Percentiles rank a stretch among this genome's conserved stretches.
Evolutionary conservation across 2,797 vertebrate species (phyloP).

Genomic region (Squalus acanthias): DNA sequence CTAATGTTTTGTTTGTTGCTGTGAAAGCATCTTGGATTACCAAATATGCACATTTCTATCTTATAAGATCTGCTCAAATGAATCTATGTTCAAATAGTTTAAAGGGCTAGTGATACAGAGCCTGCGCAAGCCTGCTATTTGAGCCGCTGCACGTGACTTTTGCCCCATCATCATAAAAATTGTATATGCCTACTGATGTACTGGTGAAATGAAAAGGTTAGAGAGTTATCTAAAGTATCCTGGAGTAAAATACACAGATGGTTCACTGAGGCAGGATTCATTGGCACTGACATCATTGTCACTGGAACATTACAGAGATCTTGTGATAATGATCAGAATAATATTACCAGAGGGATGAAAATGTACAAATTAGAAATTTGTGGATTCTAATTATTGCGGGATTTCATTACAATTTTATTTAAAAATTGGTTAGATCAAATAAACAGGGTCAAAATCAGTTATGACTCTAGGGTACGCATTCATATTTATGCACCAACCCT

Average conservation of each 20-base stretch:
- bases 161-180: neutral
- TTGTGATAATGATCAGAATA: neutral
- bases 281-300: conserved; percentile 25
- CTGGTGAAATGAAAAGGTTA: conserved; percentile 25
- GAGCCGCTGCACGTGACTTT: neutral
- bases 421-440: neutral
- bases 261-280: conserved; percentile 19
- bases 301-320: neutral
- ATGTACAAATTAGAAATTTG: conserved; percentile 20
- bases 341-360: conserved; percentile 25
- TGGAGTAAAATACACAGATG: neutral
- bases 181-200: neutral
- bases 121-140: neutral
- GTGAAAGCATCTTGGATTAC: neutral
- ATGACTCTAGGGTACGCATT: neutral
- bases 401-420: neutral
- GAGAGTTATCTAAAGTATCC: conserved; percentile 22
- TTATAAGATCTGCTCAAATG: neutral
- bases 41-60: neutral
- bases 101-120: neutral
- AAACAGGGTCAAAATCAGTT: neutral
- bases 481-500: neutral
- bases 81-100: neutral
- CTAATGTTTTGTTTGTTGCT: neutral
- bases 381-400: neutral